Evolutionary conservation across 2,797 vertebrate genomes (phyloP), one percentile per base, ranked within the genome.

Genomic region (Anabas testudineus): DNA sequence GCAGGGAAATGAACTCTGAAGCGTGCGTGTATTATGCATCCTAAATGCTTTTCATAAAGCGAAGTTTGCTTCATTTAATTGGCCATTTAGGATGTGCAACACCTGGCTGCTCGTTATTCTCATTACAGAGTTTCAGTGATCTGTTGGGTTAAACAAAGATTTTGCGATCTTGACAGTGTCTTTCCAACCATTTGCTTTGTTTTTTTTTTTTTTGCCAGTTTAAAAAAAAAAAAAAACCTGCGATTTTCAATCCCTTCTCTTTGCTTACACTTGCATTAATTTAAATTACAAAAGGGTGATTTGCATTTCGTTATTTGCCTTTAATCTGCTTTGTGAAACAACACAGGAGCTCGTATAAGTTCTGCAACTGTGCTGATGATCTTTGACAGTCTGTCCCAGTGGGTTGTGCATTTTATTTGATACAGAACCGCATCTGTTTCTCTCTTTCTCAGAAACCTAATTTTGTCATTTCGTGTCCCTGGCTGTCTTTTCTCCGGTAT

Each of bases 31-130:
- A n/a, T 58, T 71, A 28, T 6, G 21, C 47, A 72, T 80, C 36
- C 19, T 22, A 75, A 84, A 76, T 61, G 41, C 21, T 51, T 64
- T 45, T 73, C 65, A 42, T 67, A 30, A 65, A 60, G 18, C n/a
- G 56, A 64, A 68, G 64, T 67, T 47, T 52, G 63, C 71, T 63
- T 48, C 52, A 71, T 75, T 71, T 85, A 88, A 83, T 78, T 81
- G 81, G 60, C 41, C 59, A 67, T 87, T 86, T 75, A 81, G 53
- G 61, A 74, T 67, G 56, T 70, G 76, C 56, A 83, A 75, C 83
- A 89, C 65, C 78, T 86, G 81, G 66, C 57, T 76, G 61, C 67
- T 49, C 66, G 60, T 62, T 81, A 63, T 79, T 82, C 66, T 62
- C 46, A 82, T 67, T 24, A 48, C 58, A 49, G 55, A 76, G 54